A percentile compares a stretch with the other conserved stretches of the same genome.
Evolutionary conservation across 2,113 vertebrate genomes (phyloP).

Genomic region (Diphyllodes magnificus): DNA sequence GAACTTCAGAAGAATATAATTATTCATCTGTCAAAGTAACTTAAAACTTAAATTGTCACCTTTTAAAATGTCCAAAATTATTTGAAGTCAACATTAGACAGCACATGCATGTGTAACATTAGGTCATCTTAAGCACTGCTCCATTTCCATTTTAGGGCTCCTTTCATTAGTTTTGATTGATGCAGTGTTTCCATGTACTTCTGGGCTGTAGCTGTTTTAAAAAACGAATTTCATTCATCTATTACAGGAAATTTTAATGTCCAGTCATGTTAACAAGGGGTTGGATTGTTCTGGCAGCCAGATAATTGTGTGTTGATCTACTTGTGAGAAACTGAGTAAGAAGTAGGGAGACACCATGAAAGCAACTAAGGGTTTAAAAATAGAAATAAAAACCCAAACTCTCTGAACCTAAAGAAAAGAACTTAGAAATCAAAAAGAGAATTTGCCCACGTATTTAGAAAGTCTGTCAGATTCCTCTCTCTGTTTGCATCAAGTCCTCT

Average conservation of each 20-base stretch:
- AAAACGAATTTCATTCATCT: not conserved
- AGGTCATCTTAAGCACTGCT: not conserved
- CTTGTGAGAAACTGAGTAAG: not conserved
- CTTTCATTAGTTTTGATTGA: not conserved
- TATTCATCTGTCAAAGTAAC: not conserved
- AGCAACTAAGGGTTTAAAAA: not conserved
- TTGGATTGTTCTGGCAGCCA: not conserved
- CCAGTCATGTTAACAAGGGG: not conserved
- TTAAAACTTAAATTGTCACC: not conserved
- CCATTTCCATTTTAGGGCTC: not conserved
- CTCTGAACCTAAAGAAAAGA: not conserved
- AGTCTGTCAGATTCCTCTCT: not conserved
- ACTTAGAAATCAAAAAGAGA: not conserved
- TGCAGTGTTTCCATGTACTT: not conserved
- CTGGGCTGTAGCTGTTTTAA: not conserved
- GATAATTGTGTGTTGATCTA: not conserved
- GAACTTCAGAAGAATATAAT: not conserved
- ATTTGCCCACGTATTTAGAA: rapidly evolving
- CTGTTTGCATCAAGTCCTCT: not conserved
- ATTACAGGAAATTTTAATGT: not conserved
- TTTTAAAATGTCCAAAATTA: not conserved
- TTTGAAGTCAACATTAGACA: not conserved
- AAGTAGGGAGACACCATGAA: not conserved
- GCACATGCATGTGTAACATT: not conserved
- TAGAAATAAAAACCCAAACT: not conserved